A percentile compares a stretch with the other conserved stretches of the same genome.
phyloP scores from a whole-genome alignment of 2,888 invertebrate genomes.

The Oscheius sp. region DNA sequence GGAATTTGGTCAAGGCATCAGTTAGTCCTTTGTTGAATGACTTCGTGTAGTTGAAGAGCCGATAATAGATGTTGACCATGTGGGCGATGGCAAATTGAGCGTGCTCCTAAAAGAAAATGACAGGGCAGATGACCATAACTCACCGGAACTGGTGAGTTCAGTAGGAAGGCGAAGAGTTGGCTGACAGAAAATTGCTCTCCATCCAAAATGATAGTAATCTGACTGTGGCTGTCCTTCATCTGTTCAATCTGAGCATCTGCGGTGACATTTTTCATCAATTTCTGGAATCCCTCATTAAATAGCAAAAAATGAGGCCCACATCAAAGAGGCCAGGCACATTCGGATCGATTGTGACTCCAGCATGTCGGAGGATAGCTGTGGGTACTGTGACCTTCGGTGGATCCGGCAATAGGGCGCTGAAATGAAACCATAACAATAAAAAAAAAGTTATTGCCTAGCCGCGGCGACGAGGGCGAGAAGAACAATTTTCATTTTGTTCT shows the following conservation, averaged over 20 bases:
- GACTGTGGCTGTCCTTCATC: background rate
- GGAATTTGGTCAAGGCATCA: background rate
- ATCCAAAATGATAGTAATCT: background rate
- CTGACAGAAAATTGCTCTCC: background rate
- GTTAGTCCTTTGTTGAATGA: background rate
- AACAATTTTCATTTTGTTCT: background rate
- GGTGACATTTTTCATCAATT: background rate
- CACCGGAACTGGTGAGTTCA: background rate
- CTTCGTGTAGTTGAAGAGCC: background rate
- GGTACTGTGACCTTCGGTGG: constrained; percentile 6
- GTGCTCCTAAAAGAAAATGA: constrained; percentile 5
- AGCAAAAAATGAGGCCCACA: background rate
- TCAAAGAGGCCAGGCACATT: constrained; percentile 2
- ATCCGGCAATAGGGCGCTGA: constrained; percentile 6
- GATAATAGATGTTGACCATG: constrained; percentile 1
- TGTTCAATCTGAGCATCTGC: background rate
- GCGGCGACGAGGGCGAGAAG: background rate
- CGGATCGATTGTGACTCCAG: constrained; percentile 4
- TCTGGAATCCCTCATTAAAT: background rate
- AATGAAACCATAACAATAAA: background rate
- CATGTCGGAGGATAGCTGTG: background rate
- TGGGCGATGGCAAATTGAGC: constrained; percentile 13
- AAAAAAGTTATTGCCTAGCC: background rate
- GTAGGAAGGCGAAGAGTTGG: background rate
- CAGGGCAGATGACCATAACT: no score